Base-by-base conservation (phyloP, 2,797 vertebrate species). In the Furcifer pardalis region DNA sequence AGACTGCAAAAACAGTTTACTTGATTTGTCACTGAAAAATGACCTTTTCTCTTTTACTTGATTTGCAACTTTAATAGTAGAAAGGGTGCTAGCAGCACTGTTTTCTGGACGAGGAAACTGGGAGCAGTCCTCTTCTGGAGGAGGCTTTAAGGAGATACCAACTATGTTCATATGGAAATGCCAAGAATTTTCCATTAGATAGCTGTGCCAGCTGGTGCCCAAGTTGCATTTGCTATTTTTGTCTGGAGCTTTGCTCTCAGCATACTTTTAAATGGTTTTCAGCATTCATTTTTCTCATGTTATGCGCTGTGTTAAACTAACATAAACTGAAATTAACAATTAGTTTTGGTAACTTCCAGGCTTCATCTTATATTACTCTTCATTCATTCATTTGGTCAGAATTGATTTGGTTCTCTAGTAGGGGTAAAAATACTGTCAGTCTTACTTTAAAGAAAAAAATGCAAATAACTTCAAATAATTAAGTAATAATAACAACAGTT, bases 1-100 rank as follows among this genome's bases (percentile, higher is more conserved):
- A 79, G 92, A 90, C 79, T 66, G n/a, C 83, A 81, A 87, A 87
- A 84, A 77, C 1, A 40, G 5, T 69, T 85, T 82, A 83, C 83
- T 77, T 65, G 81, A 79, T 85, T 73, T 76, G 74, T 59, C 71
- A 86, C 86, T 93, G 84, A 89, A 92, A 89, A 81, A 9, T 88
- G 72, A 88, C 56, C 77, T 89, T n/a, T 88, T 44, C 44, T 27
- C 63, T 60, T 90, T 93, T 74, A 72, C 82, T 89, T 89, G 77
- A 3, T 73, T 87, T 91, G 44, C 63, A 82, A 79, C 59, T 83
- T 30, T 69, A 82, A 84, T 81, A 83, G 81, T 77, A 84, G 69
- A 91, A 79, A 65, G n/a, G 81, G 81, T 85, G 46, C 82, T 71
- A 40, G 63, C 83, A 79, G 30, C 84, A 35, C n/a, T 78, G 12